Base-by-base conservation (phyloP, 92 coral and sea anemone genomes). In the Anthopleura xanthogrammica region DNA sequence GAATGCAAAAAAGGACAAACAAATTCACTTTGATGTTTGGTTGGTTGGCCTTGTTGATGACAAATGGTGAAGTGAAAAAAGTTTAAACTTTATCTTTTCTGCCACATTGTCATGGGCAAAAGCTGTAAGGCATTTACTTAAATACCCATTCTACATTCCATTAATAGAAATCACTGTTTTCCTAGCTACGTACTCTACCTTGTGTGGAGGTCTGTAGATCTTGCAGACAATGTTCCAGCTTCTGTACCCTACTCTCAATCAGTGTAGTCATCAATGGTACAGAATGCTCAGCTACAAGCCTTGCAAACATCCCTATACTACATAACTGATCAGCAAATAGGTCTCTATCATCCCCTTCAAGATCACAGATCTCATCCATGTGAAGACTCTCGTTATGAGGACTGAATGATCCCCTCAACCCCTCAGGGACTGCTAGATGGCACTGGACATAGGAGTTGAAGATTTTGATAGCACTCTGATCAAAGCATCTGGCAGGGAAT, bases 341-440 rank as follows among this genome's bases (percentile, higher is more conserved):
- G 55, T 95, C 98, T 48, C 93, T 83, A 74, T 95, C 98, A 54
- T 92, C 97, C 73, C 93, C 92, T 68, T 94, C 94, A n/a, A 93
- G 89, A 71, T 95, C 98, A 86, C 95, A 94, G 43, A 95, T 91
- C 82, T 95, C 98, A 83, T 95, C 97, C 78, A 95, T 65, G 77
- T 93, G 86, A 11, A 93, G 84, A 39, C 90, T 88, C 77, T 87
- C 77, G 55, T 80, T 82, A 39, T 60, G 23, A 77, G 87, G 80
- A 20, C 85, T 85, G 65, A 91, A 91, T 12, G 94, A 88, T 50
- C 98, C 98, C 10, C 95, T 86, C 36, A 93, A 79, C 7, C 97
- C 97, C 40, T 95, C 98, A 9, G 98, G 98, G 6, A 89, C 88
- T 0, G 94, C 87, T 42, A 95, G 80, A 82, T 95, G 98, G 57